A percentile compares a stretch with the other conserved stretches of the same genome.
Evolutionary conservation across 53 echinoderm and acorn worm genomes (phyloP).

Genomic region (Glandiceps talaboti): DNA sequence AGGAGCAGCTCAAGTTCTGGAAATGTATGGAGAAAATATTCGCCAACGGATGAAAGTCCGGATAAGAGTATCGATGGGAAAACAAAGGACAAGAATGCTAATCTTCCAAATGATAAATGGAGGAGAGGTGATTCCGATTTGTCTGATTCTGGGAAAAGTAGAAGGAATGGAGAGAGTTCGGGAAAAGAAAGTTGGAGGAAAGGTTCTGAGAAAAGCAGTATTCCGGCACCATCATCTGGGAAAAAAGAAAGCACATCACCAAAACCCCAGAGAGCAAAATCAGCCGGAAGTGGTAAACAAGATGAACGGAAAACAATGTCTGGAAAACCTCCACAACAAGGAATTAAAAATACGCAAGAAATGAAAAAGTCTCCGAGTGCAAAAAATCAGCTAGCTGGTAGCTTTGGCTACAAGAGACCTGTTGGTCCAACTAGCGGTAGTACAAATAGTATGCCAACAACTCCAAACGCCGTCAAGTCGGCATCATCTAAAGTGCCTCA

Average conservation of each 20-base stretch:
- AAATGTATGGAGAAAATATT: slow-evolving; percentile 11
- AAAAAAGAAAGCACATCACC: slow-evolving; percentile 22
- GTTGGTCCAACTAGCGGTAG: slow-evolving; percentile 2
- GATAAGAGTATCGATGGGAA: neutral
- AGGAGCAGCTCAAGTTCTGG: slow-evolving; percentile 3
- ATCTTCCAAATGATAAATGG: neutral
- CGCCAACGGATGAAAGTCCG: neutral
- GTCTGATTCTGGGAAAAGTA: neutral
- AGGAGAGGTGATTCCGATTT: neutral
- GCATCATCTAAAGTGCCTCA: slow-evolving; percentile 29
- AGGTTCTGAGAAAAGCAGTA: slow-evolving; percentile 18
- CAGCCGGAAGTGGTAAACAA: slow-evolving; percentile 25
- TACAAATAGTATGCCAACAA: slow-evolving; percentile 11
- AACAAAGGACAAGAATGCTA: neutral
- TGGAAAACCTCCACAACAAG: slow-evolving; percentile 11
- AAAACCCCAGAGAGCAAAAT: slow-evolving; percentile 9
- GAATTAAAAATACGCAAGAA: slow-evolving; percentile 11
- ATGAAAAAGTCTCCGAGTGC: slow-evolving; percentile 10
- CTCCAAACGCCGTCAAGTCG: slow-evolving; percentile 13
- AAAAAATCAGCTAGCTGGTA: neutral
- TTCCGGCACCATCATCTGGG: too few relatives aligned
- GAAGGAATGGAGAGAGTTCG: neutral
- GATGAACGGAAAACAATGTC: slow-evolving; percentile 34
- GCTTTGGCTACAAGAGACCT: slow-evolving; percentile 50
- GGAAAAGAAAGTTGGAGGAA: slow-evolving; percentile 29